Base-by-base conservation (phyloP, 2,113 vertebrate genomes). In the Acanthisitta chloris region DNA sequence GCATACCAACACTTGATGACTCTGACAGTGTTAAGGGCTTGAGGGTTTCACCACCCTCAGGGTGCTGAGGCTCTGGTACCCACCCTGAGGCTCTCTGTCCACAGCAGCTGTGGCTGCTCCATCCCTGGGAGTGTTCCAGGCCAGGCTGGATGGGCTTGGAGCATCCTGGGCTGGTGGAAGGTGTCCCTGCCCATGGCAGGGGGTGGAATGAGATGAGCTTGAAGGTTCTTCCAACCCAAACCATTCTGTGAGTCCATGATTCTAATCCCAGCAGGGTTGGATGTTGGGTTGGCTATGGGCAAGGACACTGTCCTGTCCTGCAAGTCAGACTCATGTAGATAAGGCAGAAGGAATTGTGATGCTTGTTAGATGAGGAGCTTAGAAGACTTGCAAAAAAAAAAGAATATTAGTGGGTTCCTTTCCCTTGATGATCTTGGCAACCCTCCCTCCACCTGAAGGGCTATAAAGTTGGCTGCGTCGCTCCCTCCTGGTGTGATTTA, bases 161-260 rank as follows among this genome's bases (percentile, higher is more conserved):
- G 38, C 70, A 14, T 0, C 38, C 29, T 45, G 62, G 49, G 21
- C 12, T 29, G 10, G n/a, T 17, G 51, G 62, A 10, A 71, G 12
- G 4, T 24, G 45, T 51, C 80, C 54, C 45, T 82, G 43, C n/a
- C 38, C 54, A 4, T 7, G 43, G 29, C 34, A 57, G 23, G 43
- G 25, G 52, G 14, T 48, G 79, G 2, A 6, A 4, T 29, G 28
- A 52, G n/a, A 4, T 66, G 54, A 12, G 18, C 18, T 57, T 57
- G n/a, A 14, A 57, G 20, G 33, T 57, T 21, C 33, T 54, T 23
- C 40, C 40, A 11, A 4, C n/a, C 48, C 69, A 38, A 64, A 33
- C n/a, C n/a, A 11, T 33, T 54, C n/a, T 1, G 5, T 4, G 7
- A 54, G 17, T 54, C 40, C 69, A 28, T 4, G 48, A 8, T 1